Evolutionary conservation across 1,140 invertebrate species (phyloP).

Genomic region (Nephila pilipes): DNA sequence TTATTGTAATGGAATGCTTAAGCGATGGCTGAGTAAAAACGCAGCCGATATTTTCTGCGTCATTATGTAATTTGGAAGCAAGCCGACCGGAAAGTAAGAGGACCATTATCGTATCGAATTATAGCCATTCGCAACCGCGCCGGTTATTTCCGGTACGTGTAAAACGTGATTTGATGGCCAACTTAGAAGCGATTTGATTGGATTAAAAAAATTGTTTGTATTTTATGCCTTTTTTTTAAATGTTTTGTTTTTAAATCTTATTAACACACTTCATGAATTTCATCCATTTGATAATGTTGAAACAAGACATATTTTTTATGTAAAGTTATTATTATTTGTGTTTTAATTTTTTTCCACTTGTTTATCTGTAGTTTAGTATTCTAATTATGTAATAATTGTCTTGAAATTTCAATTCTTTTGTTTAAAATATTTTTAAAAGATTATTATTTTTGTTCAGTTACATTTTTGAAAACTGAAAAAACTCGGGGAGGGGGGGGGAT

Average conservation of each 20-base stretch:
- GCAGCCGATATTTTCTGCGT: constrained; percentile 43
- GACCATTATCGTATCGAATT: constrained; percentile 62
- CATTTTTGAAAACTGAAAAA: too few relatives aligned
- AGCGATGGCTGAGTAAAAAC: constrained; percentile 23
- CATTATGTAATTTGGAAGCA: constrained; percentile 49
- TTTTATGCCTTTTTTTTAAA: neutral
- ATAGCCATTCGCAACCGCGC: constrained; percentile 26
- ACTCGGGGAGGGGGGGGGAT: too few relatives aligned
- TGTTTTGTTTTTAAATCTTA: neutral
- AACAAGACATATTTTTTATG: too few relatives aligned
- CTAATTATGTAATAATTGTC: too few relatives aligned
- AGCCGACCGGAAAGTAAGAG: constrained; percentile 8
- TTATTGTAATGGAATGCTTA: constrained; percentile 35
- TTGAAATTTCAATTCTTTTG: too few relatives aligned
- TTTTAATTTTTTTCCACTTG: too few relatives aligned
- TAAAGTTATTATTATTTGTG: too few relatives aligned
- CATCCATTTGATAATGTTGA: too few relatives aligned
- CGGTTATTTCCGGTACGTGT: constrained; percentile 38
- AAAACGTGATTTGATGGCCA: constrained; percentile 7
- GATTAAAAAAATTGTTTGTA: neutral
- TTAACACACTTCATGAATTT: too few relatives aligned
- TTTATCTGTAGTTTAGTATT: too few relatives aligned
- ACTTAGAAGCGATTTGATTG: neutral
- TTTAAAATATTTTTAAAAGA: too few relatives aligned
- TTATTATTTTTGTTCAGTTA: too few relatives aligned